phyloP scores from a whole-genome alignment of 2,888 invertebrate species.

The Ditylenchus weischeri region DNA sequence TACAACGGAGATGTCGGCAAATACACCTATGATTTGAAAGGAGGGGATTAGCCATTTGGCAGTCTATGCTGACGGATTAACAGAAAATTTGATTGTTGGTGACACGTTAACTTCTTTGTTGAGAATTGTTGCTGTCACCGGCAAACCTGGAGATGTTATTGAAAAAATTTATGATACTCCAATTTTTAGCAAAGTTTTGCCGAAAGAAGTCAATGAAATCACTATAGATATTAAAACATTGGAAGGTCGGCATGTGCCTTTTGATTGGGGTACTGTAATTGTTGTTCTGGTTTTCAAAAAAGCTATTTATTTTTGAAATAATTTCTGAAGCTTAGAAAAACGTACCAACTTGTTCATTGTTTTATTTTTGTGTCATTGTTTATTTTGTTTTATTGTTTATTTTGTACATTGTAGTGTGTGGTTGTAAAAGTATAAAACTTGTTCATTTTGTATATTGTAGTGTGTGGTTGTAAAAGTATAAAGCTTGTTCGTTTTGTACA shows the following conservation, averaged over 20 bases:
- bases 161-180: constrained; percentile 22
- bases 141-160: constrained; percentile 13
- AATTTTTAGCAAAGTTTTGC: constrained; percentile 12
- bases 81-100: constrained; percentile 19
- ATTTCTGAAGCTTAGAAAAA: no score
- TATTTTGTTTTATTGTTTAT: no score
- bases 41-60: constrained; percentile 20
- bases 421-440: no score
- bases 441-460: no score
- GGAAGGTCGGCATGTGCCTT: constrained; percentile 2
- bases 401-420: no score
- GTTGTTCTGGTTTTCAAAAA: not conserved
- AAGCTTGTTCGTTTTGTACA: no score
- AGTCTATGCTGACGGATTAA: constrained; percentile 17
- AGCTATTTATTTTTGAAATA: no score
- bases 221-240: constrained; percentile 7
- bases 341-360: no score
- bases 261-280: constrained; percentile 11
- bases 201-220: constrained; percentile 17
- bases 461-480: no score
- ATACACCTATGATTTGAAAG: constrained; percentile 9
- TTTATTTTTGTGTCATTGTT: no score
- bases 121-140: constrained; percentile 14
- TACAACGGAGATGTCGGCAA: no score
- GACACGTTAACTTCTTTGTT: constrained; percentile 16